These are phyloP conservation scores for Aporophyla lueneburgensis DNA, from an alignment of 2,888 invertebrate genomes.

Conservation along the genomic window DNA sequence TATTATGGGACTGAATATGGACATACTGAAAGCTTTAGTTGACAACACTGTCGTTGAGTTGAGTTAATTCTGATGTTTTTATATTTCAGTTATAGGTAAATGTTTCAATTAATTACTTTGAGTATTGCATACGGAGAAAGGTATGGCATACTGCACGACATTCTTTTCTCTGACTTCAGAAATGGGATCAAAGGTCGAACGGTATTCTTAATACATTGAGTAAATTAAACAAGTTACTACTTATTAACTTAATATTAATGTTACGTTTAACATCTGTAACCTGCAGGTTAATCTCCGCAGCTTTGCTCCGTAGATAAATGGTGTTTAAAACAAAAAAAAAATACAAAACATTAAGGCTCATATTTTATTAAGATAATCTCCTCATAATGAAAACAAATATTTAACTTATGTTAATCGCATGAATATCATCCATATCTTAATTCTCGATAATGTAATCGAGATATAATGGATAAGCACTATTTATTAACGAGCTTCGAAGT, in stretches of 20 bases:
- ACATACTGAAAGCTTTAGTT: neutral
- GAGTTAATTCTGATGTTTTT: neutral
- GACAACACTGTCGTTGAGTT: neutral
- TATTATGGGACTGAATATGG: neutral
- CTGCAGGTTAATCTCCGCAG: slow-evolving; percentile 43
- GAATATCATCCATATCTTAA: slow-evolving; percentile 53
- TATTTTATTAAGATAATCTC: slow-evolving; percentile 44
- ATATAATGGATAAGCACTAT: slow-evolving; percentile 46
- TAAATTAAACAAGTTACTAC: slow-evolving; percentile 25
- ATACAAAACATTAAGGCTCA: slow-evolving; percentile 35
- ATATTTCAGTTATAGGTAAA: neutral
- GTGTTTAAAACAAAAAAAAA: slow-evolving; percentile 53
- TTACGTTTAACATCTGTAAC: slow-evolving; percentile 33
- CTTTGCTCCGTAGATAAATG: slow-evolving; percentile 51
- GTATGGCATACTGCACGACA: neutral
- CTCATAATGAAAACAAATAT: slow-evolving; percentile 55
- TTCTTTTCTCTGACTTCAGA: neutral
- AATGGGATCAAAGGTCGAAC: slow-evolving; percentile 15
- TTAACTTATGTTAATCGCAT: slow-evolving; percentile 55
- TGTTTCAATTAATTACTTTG: neutral
- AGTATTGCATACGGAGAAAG: neutral
- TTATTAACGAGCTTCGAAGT: slow-evolving; percentile 21
- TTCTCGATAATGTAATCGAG: slow-evolving; percentile 51
- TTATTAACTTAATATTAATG: slow-evolving; percentile 38
- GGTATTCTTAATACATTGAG: slow-evolving; percentile 8